Conservation (phyloP, 2,797 vertebrate species). For the Oryzias dopingdopingensis region DNA sequence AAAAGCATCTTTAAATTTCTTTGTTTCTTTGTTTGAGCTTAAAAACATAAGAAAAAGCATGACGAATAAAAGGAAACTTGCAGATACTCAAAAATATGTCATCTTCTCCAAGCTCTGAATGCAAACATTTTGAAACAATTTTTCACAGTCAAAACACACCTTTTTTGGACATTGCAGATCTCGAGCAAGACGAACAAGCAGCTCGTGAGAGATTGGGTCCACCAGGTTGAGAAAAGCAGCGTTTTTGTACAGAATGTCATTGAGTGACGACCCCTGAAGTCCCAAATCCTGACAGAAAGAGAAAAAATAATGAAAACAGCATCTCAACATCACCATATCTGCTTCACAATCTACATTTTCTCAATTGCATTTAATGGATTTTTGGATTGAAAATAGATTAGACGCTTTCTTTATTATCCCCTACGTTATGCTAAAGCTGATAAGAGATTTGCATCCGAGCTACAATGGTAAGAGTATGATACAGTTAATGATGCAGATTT, state of each 20-base stretch:
- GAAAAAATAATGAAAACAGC: conserved; percentile 3
- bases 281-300: conserved; percentile 82
- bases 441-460: conserved; percentile 22
- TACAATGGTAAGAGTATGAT: background rate
- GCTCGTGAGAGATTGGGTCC: conserved; percentile 91
- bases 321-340: conserved; percentile 1
- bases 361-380: conserved; percentile 19
- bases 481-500: background rate
- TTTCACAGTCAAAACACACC: conserved; percentile 65
- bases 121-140: background rate
- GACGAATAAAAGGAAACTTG: no score
- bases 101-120: no score
- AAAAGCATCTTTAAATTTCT: no score
- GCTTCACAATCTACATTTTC: conserved; percentile 22
- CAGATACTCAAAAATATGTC: no score
- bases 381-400: conserved; percentile 32
- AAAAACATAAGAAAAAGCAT: no score
- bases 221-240: conserved; percentile 88
- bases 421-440: conserved; percentile 37
- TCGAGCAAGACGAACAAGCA: conserved; percentile 84
- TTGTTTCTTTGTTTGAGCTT: no score
- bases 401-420: conserved; percentile 36
- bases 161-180: conserved; percentile 90
- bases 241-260: conserved; percentile 88
- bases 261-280: conserved; percentile 86